Evolutionary conservation across 2,797 vertebrate genomes (phyloP).

Genomic region (Rhabdomys pumilio): DNA sequence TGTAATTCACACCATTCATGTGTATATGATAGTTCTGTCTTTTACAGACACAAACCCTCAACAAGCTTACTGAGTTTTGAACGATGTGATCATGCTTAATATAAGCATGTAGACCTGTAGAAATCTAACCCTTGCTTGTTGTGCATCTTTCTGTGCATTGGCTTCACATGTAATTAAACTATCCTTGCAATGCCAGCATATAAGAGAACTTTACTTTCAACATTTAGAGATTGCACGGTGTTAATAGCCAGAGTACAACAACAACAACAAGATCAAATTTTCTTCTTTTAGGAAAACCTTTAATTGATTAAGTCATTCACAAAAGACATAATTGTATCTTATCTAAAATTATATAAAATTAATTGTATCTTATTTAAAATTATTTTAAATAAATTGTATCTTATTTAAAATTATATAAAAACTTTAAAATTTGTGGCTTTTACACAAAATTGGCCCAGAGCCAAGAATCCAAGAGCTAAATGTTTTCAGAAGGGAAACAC

Average conservation of each 20-base stretch:
- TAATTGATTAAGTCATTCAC: conserved; percentile 47
- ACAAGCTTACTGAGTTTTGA: background rate
- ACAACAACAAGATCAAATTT: background rate
- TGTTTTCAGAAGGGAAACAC: conserved; percentile 50
- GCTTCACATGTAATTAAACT: background rate
- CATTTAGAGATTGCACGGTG: background rate
- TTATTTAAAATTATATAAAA: conserved; percentile 42
- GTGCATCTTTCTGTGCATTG: background rate
- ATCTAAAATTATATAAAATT: conserved; percentile 39
- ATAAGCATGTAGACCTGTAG: background rate
- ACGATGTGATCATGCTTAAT: background rate
- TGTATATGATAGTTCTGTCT: background rate
- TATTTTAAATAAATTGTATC: too few relatives aligned
- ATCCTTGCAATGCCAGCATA: background rate
- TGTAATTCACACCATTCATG: background rate
- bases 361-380: too few relatives aligned
- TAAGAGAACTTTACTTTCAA: conserved; percentile 8
- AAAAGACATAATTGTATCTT: conserved; percentile 55
- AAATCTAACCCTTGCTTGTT: background rate
- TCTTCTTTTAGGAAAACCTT: conserved; percentile 64
- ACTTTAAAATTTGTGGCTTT: conserved; percentile 66
- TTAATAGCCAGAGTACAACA: background rate
- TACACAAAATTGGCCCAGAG: conserved; percentile 8
- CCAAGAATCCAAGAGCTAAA: conserved; percentile 59
- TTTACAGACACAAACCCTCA: too few relatives aligned